Conservation (phyloP, 2,113 vertebrate species). For the Carollia perspicillata region DNA sequence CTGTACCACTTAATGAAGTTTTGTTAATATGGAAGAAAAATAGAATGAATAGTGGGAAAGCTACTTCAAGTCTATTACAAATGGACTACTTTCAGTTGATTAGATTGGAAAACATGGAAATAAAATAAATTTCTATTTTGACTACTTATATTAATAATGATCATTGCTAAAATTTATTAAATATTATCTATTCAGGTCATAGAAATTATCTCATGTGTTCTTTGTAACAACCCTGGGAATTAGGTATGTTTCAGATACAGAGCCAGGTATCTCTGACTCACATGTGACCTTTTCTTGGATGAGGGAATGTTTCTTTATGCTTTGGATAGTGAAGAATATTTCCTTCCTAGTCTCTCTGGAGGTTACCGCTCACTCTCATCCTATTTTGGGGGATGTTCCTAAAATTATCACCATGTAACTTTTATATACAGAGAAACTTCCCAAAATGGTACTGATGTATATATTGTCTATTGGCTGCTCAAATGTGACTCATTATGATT, state of each 20-base stretch:
- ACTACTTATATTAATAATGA: not conserved
- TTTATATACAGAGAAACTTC: not conserved
- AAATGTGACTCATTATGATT: not conserved
- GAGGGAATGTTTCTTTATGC: constrained; percentile 33
- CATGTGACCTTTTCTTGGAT: not conserved
- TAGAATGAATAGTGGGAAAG: not conserved
- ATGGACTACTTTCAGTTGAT: not conserved
- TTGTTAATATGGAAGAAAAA: not conserved
- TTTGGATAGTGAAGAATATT: constrained; percentile 57
- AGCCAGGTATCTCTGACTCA: not conserved
- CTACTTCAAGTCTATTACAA: not conserved
- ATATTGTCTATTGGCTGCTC: not conserved
- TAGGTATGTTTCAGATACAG: not conserved
- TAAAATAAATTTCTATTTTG: not conserved
- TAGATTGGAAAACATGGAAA: not conserved
- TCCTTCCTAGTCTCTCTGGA: too few species aligned
- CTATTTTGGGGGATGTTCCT: not conserved
- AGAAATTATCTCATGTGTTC: not conserved
- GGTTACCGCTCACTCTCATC: not conserved
- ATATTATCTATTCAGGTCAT: not conserved
- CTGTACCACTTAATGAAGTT: not conserved
- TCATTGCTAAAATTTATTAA: not conserved
- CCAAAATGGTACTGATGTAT: not conserved
- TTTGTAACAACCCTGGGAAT: not conserved
- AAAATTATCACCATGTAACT: not conserved